Base-by-base conservation (phyloP, 2,113 vertebrate genomes). In the Callopanchax toddi region DNA sequence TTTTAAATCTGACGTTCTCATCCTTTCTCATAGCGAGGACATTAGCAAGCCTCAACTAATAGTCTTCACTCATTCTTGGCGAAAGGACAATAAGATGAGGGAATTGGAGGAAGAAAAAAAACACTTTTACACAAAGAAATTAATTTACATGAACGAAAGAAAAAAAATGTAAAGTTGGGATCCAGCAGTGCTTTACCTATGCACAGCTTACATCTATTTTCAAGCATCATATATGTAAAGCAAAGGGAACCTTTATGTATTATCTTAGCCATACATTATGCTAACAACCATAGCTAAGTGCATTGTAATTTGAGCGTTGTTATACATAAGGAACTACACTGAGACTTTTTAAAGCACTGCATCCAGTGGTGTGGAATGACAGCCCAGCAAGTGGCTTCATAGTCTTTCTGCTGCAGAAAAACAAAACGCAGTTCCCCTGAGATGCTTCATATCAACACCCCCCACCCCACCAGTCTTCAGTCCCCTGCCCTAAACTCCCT, bases 1-100 rank as follows among this genome's bases (percentile, higher is more conserved):
- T 91, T 92, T 72, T 73, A 71, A 86, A 90, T 85, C 74, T 79
- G 84, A 91, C 85, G 80, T 87, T 81, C 81, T 86, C 81, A 89
- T 93, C 87, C 48, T 79, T 89, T 89, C 88, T 86, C 74, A 89
- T 82, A 79, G 70, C 63, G 84, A 80, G 81, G 84, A 88, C 81
- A 83, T 90, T 86, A 87, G 81, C 74, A 75, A 69, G 77, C 78
- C 74, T 60, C 20, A 65, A 78, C 79, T 85, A 87, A 86, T 87
- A 83, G 82, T 73, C 56, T 43, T 26, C 44, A 22, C 76, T 77
- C 70, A 59, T 88, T 88, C 72, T 74, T 80, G 78, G 72, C 71
- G 60, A 86, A 82, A 88, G 78, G 63, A 81, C 86, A 74, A 81
- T 85, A 86, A 87, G 87, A 74, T 54, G 62, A 84, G 57, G 45